phyloP scores from a whole-genome alignment of 2,113 vertebrate genomes.

The Trachemys scripta region DNA sequence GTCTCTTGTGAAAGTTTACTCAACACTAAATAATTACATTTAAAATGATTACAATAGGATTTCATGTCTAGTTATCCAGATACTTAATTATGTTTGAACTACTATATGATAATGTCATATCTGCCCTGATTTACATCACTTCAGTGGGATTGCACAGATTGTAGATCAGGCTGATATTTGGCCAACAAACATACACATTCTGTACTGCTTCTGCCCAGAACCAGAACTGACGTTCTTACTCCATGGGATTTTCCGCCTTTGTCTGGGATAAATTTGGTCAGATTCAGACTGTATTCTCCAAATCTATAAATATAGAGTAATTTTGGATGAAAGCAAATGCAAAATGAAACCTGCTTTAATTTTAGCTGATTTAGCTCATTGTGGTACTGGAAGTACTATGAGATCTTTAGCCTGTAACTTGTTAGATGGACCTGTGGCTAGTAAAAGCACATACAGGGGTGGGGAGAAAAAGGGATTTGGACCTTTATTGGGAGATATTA shows the following conservation, averaged over 20 bases:
- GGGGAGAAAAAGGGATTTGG: not conserved
- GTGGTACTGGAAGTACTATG: not conserved
- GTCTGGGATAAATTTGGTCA: not conserved
- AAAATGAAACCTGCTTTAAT: not conserved
- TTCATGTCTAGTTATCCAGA: not conserved
- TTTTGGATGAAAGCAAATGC: not conserved
- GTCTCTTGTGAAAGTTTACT: not conserved
- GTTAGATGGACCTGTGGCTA: not conserved
- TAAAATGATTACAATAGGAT: not conserved
- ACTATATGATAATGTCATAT: not conserved
- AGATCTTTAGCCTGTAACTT: not conserved
- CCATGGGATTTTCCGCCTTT: not conserved
- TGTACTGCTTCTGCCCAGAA: rapidly evolving
- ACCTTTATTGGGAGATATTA: not conserved
- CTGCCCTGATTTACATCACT: not conserved
- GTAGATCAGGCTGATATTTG: not conserved
- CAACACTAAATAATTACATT: not conserved
- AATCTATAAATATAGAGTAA: not conserved
- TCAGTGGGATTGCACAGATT: not conserved
- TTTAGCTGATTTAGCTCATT: not conserved
- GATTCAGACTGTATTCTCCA: not conserved
- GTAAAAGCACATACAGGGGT: not conserved
- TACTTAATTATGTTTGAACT: not conserved
- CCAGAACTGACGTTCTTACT: not conserved
- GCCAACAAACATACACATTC: rapidly evolving